phyloP scores from a whole-genome alignment of 2,113 vertebrate species.

The Oncorhynchus tshawytscha region DNA sequence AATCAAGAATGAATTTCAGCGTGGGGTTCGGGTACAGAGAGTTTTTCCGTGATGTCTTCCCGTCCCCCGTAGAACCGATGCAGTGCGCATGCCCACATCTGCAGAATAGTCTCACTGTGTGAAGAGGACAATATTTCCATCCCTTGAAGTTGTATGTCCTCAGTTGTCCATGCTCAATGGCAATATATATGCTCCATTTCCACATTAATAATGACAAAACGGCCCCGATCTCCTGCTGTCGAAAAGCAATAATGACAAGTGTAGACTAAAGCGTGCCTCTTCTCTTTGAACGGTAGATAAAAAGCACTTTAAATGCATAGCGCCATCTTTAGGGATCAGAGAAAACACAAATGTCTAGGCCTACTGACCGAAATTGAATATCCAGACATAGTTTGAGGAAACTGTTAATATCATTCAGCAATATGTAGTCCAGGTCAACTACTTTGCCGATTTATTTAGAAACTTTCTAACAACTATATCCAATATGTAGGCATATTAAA shows the following conservation, averaged over 20 bases:
- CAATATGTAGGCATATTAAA: too few species aligned
- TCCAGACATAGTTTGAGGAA: too few species aligned
- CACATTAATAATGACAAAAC: not conserved
- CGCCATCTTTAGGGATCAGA: slow-evolving; percentile 2
- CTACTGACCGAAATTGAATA: slow-evolving; percentile 45
- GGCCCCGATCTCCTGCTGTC: slow-evolving; percentile 30
- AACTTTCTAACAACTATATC: too few species aligned
- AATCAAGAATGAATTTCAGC: slow-evolving; percentile 52
- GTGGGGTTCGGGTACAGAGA: slow-evolving; percentile 57
- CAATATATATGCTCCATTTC: not conserved
- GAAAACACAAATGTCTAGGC: not conserved
- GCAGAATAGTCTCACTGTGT: slow-evolving; percentile 38
- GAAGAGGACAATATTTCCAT: not conserved
- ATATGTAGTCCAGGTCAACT: too few species aligned
- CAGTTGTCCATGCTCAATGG: not conserved
- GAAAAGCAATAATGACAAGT: not conserved
- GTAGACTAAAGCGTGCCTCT: not conserved
- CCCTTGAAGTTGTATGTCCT: not conserved
- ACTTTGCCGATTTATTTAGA: too few species aligned
- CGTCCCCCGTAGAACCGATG: slow-evolving; percentile 63
- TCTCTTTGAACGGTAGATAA: not conserved
- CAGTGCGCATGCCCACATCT: slow-evolving; percentile 72
- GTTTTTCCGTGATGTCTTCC: slow-evolving; percentile 75
- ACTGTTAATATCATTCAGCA: too few species aligned
- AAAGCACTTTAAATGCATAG: slow-evolving; percentile 40